Evolutionary conservation across 1,140 invertebrate species (phyloP).

Genomic region (Nephila pilipes): DNA sequence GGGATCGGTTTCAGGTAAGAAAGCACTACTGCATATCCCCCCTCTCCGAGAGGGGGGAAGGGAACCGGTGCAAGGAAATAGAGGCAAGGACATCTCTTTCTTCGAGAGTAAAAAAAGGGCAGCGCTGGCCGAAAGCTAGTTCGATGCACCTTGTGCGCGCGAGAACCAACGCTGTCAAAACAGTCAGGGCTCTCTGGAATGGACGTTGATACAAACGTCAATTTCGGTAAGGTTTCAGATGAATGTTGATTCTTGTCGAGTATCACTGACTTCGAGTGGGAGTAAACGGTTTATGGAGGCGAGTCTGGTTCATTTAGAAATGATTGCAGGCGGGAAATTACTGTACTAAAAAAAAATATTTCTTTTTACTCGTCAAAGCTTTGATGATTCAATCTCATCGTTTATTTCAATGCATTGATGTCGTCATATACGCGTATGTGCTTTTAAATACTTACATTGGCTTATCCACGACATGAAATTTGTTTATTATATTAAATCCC

Average conservation of each 20-base stretch:
- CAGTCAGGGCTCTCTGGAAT: neutral
- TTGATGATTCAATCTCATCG: too few relatives aligned
- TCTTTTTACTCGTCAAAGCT: too few relatives aligned
- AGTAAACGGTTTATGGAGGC: too few relatives aligned
- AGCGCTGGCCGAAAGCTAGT: neutral
- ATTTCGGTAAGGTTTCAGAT: neutral
- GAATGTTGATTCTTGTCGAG: neutral
- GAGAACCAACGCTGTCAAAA: neutral
- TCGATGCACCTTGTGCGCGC: conserved; percentile 41
- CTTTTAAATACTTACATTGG: too few relatives aligned
- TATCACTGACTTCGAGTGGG: too few relatives aligned
- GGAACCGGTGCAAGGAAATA: conserved; percentile 47
- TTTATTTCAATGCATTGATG: too few relatives aligned
- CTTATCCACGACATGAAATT: too few relatives aligned
- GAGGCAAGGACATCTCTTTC: conserved; percentile 29
- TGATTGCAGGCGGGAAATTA: too few relatives aligned
- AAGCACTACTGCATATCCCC: conserved; percentile 8
- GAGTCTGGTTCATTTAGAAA: too few relatives aligned
- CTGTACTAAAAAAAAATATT: too few relatives aligned
- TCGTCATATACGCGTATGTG: too few relatives aligned
- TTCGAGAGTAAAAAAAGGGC: neutral
- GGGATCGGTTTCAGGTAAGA: conserved; percentile 25
- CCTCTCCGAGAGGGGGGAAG: neutral
- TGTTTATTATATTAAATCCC: too few relatives aligned
- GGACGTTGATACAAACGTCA: neutral